These are phyloP conservation scores for Montipora foliosa DNA, from an alignment of 64 coral and sea anemone genomes.

Conservation along the genomic window DNA sequence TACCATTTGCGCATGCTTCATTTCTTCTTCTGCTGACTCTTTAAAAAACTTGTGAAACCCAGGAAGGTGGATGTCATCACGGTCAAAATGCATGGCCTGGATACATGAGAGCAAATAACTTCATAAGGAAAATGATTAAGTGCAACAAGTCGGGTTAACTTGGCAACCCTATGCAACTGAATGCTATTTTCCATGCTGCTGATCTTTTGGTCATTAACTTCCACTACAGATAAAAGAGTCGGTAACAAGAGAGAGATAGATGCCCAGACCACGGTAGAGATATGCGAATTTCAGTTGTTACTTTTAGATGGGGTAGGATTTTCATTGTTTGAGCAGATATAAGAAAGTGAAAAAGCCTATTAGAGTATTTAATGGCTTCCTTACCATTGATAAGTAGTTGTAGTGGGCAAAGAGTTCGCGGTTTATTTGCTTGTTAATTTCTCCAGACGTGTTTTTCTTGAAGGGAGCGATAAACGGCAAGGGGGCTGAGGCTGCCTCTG, in stretches of 20 bases:
- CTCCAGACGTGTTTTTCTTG: neutral
- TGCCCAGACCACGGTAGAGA: no score
- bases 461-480: neutral
- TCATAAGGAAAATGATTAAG: no score
- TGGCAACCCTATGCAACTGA: no score
- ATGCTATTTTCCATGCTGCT: no score
- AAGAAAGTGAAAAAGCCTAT: neutral
- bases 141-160: no score
- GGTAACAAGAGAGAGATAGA: no score
- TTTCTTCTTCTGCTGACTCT: constrained; percentile 81
- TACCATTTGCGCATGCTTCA: constrained; percentile 80
- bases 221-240: no score
- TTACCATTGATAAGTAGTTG: constrained; percentile 83
- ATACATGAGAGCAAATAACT: neutral
- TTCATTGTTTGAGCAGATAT: neutral
- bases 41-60: constrained; percentile 87
- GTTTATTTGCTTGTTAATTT: constrained; percentile 75
- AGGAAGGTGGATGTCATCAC: constrained; percentile 84
- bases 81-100: constrained; percentile 85
- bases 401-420: constrained; percentile 75
- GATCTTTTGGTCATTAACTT: no score
- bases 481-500: neutral
- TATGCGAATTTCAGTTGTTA: no score
- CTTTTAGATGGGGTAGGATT: no score
- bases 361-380: neutral